A percentile compares a stretch with the other conserved stretches of the same genome.
Conservation (phyloP, 2,113 vertebrate species). For the Notothenia rossii region DNA sequence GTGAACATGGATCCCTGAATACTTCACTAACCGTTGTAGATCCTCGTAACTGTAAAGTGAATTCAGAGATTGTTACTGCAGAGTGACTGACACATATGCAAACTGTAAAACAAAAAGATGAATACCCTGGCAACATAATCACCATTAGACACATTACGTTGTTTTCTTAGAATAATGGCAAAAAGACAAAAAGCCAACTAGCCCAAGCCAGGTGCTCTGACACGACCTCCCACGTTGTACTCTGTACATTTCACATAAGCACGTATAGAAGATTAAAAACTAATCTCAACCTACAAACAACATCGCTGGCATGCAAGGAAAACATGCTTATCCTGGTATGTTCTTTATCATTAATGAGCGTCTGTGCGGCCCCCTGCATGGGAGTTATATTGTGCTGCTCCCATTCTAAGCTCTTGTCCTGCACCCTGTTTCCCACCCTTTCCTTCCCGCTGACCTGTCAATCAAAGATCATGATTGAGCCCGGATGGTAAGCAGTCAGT, state of each 20-base stretch:
- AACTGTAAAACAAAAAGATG: constrained; percentile 23
- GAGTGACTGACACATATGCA: constrained; percentile 28
- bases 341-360: constrained; percentile 80
- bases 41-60: constrained; percentile 44
- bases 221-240: constrained; percentile 62
- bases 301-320: constrained; percentile 63
- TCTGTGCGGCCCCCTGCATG: constrained; percentile 53
- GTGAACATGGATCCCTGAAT: constrained; percentile 63
- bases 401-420: constrained; percentile 63
- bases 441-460: constrained; percentile 74
- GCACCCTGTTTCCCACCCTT: constrained; percentile 70
- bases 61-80: constrained; percentile 51
- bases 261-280: constrained; percentile 68
- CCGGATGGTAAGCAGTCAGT: constrained; percentile 80
- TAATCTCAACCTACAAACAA: constrained; percentile 67
- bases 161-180: constrained; percentile 4
- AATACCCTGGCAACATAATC: constrained; percentile 3
- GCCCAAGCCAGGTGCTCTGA: constrained; percentile 21
- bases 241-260: constrained; percentile 33
- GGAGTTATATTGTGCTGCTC: constrained; percentile 67
- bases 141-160: not conserved
- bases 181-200: constrained; percentile 36
- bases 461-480: constrained; percentile 82
- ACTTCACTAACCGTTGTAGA: constrained; percentile 31
- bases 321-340: constrained; percentile 66